Evolutionary conservation across 2,797 vertebrate genomes (phyloP).

Genomic region (Parotocinclus haroldoi): DNA sequence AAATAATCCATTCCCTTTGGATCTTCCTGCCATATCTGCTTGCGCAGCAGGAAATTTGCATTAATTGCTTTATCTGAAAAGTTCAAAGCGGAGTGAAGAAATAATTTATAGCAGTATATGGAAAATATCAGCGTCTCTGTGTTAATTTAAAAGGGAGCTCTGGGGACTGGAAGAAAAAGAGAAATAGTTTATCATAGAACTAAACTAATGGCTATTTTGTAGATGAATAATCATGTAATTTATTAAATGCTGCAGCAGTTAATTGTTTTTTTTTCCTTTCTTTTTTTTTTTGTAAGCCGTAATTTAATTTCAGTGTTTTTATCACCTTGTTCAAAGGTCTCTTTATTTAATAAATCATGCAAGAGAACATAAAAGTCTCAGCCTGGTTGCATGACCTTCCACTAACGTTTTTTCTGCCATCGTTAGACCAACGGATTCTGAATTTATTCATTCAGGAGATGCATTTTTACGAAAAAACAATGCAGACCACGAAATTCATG

Average conservation of each 20-base stretch:
- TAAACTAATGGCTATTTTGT: neutral
- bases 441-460: neutral
- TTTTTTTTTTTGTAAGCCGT: neutral
- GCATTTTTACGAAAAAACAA: no score
- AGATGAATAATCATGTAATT: neutral
- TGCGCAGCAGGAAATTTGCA: slow-evolving; percentile 50
- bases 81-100: slow-evolving; percentile 49
- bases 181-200: neutral
- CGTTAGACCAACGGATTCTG: neutral
- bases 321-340: no score
- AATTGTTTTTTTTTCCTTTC: neutral
- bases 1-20: slow-evolving; percentile 45
- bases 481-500: no score
- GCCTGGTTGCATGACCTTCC: neutral
- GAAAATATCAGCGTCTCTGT: slow-evolving; percentile 39
- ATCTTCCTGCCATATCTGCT: slow-evolving; percentile 47
- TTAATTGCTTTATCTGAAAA: slow-evolving; percentile 54
- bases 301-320: no score
- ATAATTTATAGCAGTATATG: slow-evolving; percentile 42
- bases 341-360: no score
- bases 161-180: neutral
- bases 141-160: slow-evolving; percentile 16
- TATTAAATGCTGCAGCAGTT: neutral
- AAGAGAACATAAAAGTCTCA: neutral
- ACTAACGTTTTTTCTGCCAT: neutral